Conservation (phyloP, 2,888 invertebrate genomes). For the Branchipolynoe longqiensis region DNA sequence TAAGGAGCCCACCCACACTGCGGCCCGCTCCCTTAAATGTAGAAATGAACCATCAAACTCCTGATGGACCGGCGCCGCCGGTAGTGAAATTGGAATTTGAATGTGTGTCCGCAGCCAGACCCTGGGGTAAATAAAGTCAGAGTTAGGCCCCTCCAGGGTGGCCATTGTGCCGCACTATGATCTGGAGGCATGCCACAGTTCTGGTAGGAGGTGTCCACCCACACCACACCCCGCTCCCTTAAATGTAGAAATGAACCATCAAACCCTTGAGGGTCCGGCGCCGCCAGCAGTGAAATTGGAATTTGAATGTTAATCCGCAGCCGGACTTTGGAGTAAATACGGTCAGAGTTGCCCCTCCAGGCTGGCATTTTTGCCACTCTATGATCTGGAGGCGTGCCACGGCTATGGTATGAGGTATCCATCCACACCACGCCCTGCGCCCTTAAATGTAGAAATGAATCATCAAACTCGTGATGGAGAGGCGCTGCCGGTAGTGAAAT, state of each 20-base stretch:
- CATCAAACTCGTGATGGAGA: not conserved
- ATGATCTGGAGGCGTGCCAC: slow-evolving; percentile 48
- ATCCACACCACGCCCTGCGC: no score
- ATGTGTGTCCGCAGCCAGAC: not conserved
- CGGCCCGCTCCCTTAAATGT: slow-evolving; percentile 1
- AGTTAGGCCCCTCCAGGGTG: slow-evolving; percentile 30
- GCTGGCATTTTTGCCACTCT: not conserved
- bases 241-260: slow-evolving; percentile 35
- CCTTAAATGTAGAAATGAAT: slow-evolving; percentile 22
- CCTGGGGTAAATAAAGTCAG: slow-evolving; percentile 29
- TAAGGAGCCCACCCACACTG: no score
- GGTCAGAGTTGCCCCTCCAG: slow-evolving; percentile 45
- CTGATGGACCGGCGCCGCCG: not conserved
- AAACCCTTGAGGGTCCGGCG: not conserved
- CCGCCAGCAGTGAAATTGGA: slow-evolving; percentile 14
- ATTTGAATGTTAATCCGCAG: not conserved
- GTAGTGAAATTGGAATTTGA: slow-evolving; percentile 14
- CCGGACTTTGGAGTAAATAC: slow-evolving; percentile 7
- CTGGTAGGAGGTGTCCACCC: slow-evolving; percentile 14
- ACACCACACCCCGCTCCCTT: slow-evolving; percentile 2
- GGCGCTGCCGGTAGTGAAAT: slow-evolving; percentile 4
- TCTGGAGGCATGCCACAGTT: slow-evolving; percentile 32
- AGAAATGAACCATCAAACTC: slow-evolving; percentile 37
- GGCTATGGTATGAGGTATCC: slow-evolving; percentile 12
- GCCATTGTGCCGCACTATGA: slow-evolving; percentile 32